phyloP scores from a whole-genome alignment of 2,888 invertebrate species.

The Liposcelis brunnea region DNA sequence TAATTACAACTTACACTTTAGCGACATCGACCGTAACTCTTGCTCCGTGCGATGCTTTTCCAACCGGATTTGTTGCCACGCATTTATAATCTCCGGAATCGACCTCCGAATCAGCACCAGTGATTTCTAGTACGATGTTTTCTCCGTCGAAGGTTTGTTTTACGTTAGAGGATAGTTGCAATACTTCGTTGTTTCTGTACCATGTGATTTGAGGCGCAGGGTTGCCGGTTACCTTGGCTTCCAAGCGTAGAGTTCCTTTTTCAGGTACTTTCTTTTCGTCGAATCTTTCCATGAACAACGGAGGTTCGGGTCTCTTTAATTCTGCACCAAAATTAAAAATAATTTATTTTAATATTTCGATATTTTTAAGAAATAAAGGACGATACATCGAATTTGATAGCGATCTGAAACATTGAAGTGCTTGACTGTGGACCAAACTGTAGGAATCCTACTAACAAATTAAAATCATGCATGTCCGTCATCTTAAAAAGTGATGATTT shows the following conservation, averaged over 20 bases:
- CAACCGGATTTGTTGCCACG: slow-evolving; percentile 71
- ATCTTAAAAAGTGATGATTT: no score
- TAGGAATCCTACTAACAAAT: no score
- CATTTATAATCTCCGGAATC: slow-evolving; percentile 89
- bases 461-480: no score
- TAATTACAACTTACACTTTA: slow-evolving; percentile 37
- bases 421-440: no score
- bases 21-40: slow-evolving; percentile 72
- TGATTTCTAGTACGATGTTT: slow-evolving; percentile 61
- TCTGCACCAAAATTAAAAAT: slow-evolving; percentile 31
- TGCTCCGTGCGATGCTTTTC: slow-evolving; percentile 77
- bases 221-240: slow-evolving; percentile 73
- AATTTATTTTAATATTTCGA: not conserved
- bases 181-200: slow-evolving; percentile 68
- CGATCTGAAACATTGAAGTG: no score
- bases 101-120: slow-evolving; percentile 63
- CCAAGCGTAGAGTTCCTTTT: slow-evolving; percentile 54
- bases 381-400: no score
- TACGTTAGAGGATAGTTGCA: slow-evolving; percentile 57
- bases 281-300: slow-evolving; percentile 73
- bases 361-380: no score
- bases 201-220: slow-evolving; percentile 80
- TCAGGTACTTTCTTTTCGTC: slow-evolving; percentile 69
- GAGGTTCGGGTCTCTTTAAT: slow-evolving; percentile 64
- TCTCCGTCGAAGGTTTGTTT: slow-evolving; percentile 69